These are phyloP conservation scores for Geodia barretti DNA, from an alignment of 37 sponge, comb jelly and placozoan species.

Conservation along the genomic window DNA sequence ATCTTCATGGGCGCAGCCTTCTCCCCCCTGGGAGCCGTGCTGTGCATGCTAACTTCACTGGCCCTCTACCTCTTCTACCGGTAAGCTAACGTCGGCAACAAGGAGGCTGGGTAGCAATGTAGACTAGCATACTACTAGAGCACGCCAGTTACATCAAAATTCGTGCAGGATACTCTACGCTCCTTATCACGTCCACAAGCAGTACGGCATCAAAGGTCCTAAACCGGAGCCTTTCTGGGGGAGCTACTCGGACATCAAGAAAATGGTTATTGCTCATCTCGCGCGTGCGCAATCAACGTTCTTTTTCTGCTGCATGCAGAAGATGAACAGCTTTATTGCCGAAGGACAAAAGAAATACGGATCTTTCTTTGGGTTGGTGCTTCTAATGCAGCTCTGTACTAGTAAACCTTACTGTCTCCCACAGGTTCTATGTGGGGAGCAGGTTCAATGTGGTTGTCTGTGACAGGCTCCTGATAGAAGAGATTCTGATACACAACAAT, in stretches of 20 bases:
- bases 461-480: neutral
- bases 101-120: too few species aligned
- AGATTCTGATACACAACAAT: neutral
- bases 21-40: neutral
- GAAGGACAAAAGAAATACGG: neutral
- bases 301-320: neutral
- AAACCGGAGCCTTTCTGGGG: neutral
- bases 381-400: too few species aligned
- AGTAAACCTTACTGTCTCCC: too few species aligned
- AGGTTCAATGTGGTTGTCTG: neutral
- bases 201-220: neutral
- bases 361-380: neutral
- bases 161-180: neutral
- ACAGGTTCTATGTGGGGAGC: neutral
- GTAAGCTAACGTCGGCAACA: too few species aligned
- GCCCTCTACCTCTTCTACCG: neutral
- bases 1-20: neutral
- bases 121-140: too few species aligned
- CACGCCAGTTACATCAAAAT: neutral
- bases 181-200: neutral
- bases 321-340: neutral
- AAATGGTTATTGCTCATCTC: too few species aligned
- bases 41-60: neutral
- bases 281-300: too few species aligned
- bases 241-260: neutral